A percentile compares a stretch with the other conserved stretches of the same genome.
Evolutionary conservation across 2,113 vertebrate species (phyloP).

Genomic region (Myotis yumanensis): DNA sequence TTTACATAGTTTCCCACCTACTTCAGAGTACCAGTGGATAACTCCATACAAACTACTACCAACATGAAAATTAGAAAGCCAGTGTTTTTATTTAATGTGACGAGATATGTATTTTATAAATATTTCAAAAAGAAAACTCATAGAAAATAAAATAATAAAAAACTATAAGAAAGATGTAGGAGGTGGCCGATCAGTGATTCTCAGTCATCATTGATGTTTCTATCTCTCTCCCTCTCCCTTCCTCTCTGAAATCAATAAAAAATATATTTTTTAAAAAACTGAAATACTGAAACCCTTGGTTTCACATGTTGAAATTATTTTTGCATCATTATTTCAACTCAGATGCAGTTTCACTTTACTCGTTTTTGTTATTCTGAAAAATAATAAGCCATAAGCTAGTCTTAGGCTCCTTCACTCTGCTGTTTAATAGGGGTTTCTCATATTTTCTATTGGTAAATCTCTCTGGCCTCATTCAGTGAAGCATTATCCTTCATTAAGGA

Average conservation of each 20-base stretch:
- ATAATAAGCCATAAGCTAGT: constrained; percentile 78
- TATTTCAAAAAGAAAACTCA: constrained; percentile 16
- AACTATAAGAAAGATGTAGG: neutral
- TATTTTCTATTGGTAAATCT: constrained; percentile 81
- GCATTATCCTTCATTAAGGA: constrained; percentile 81
- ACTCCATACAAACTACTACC: neutral
- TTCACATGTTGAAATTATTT: constrained; percentile 39
- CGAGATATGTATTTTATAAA: neutral
- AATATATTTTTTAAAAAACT: neutral
- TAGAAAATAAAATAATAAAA: neutral
- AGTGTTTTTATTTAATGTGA: neutral
- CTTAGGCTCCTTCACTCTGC: constrained; percentile 70
- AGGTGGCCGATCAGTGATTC: too few relatives aligned
- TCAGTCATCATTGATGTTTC: too few relatives aligned
- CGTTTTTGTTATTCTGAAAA: constrained; percentile 38
- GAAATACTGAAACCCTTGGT: constrained; percentile 30
- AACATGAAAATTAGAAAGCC: constrained; percentile 31
- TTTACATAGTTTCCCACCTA: constrained; percentile 21
- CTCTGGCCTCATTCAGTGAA: constrained; percentile 75
- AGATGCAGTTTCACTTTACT: constrained; percentile 12
- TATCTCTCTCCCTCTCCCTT: too few relatives aligned
- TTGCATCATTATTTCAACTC: constrained; percentile 40
- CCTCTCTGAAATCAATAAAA: too few relatives aligned
- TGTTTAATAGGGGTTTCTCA: constrained; percentile 78
- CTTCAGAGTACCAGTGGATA: neutral